These are phyloP conservation scores for Glossophaga mutica DNA, from an alignment of 2,797 vertebrate genomes.

Conservation along the genomic window DNA sequence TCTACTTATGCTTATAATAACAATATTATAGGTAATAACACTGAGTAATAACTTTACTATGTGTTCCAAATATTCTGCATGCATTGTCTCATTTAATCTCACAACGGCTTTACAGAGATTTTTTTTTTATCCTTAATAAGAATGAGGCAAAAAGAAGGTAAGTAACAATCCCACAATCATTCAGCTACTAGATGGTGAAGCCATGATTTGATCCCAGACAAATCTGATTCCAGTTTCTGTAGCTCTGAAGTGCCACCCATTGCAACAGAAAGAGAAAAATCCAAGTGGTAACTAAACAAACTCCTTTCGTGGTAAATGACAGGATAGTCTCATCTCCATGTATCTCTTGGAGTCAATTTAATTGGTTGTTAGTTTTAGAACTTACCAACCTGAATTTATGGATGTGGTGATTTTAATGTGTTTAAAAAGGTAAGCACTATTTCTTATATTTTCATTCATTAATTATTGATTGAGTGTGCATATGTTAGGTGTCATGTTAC, in stretches of 20 bases:
- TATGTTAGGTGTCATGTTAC: background rate
- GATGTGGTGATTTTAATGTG: background rate
- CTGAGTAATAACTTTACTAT: background rate
- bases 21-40: background rate
- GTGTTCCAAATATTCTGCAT: constrained; percentile 22
- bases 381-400: background rate
- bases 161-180: background rate
- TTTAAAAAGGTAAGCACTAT: background rate
- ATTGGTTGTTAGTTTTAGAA: background rate
- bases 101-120: background rate
- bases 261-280: background rate
- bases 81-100: background rate
- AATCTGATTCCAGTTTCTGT: background rate
- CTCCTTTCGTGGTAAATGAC: background rate
- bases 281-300: background rate
- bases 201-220: background rate
- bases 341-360: background rate
- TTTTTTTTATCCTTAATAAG: background rate
- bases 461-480: background rate
- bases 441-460: background rate
- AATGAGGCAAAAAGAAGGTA: background rate
- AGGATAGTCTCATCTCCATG: background rate
- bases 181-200: background rate
- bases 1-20: background rate
- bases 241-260: background rate